Evolutionary conservation across 2,888 invertebrate genomes (phyloP), one percentile per base, ranked within the genome.

Genomic region (Melanostoma mellinum): DNA sequence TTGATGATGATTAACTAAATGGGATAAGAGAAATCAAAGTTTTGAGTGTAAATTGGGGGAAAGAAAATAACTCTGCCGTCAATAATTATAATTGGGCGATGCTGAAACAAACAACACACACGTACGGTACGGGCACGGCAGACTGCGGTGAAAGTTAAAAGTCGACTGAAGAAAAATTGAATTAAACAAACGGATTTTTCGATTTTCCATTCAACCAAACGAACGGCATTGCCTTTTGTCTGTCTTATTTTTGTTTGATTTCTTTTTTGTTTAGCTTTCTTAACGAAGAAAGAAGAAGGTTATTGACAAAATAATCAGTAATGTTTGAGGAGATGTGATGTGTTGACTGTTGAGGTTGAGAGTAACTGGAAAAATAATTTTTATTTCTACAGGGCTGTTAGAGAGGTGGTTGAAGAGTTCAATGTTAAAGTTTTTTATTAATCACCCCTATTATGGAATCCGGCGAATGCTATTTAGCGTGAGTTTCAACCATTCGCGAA

Each of bases 101-200:
- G 38, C 36, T 50, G 46, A 36, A 50, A 68, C 53, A 38, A 46
- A 36, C 52, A 42, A 58, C 60, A 36, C 56, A 60, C 63, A 53
- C 42, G 40, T 2, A 42, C 40, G 10, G 33, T 42, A 20, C 6
- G 4, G 1, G 8, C 6, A 20, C 10, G 9, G 9, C 68, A 42
- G 50, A 33, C 6, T 52, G 58, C 82, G 65, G 82, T 73, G 82
- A 84, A 84, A 84, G 84, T 79, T 84, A 61, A 42, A 71, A 79
- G 46, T 84, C 65, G 79, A 84, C 84, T 84, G 84, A 69, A 67
- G 67, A 53, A 60, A 69, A 68, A 63, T 68, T 71, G 40, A 71
- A 69, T 50, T n/a, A 55, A 53, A 67, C 71, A 55, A 79, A 74
- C 63, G 20, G 48, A 71, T 84, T 79, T 74, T 65, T 42, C 3